Evolutionary conservation across 2,797 vertebrate genomes (phyloP), one percentile per base, ranked within the genome.

Genomic region (Malurus splendens): DNA sequence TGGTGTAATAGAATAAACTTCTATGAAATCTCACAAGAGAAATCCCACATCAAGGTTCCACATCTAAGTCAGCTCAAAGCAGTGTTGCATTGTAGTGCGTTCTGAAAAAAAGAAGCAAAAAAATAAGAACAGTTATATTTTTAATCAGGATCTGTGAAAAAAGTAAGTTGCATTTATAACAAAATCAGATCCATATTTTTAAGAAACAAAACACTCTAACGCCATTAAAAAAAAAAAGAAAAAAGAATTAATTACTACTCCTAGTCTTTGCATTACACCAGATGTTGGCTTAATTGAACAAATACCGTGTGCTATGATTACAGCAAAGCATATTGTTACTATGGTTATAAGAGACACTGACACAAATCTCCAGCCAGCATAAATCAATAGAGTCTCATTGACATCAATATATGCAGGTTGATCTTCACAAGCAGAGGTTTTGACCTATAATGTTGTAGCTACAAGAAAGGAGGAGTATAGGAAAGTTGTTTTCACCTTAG

Each of bases 251-350:
- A 85, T 82, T 82, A 55, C 27, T 56, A 80, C 16, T 75, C 38
- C 30, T 65, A 82, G 23, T 59, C 59, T 60, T 59, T 89, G 11
- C 72, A 64, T 93, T 84, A 30, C 55, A 86, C n/a, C 74, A 94
- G 65, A 90, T 85, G 42, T 88, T 83, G 51, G 27, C 20, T 89
- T 91, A 89, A 86, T 81, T 92, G 61, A 87, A 86, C 62, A 90
- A 88, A 89, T 84, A 83, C 48, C 76, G 30, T 41, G 54, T 73
- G 28, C 51, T 80, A 87, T 61, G 56, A 84, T 86, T 85, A 72
- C 65, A 68, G 65, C 3, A 22, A 89, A 92, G n/a, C 4, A 17
- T 78, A 76, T 20, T 86, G 65, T 61, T 82, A 38, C 65, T 70
- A 23, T 56, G 38, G 23, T 51, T 87, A 81, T 76, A 73, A 71